phyloP scores from a whole-genome alignment of 2,888 invertebrate species.

The Coecobrya sp. region DNA sequence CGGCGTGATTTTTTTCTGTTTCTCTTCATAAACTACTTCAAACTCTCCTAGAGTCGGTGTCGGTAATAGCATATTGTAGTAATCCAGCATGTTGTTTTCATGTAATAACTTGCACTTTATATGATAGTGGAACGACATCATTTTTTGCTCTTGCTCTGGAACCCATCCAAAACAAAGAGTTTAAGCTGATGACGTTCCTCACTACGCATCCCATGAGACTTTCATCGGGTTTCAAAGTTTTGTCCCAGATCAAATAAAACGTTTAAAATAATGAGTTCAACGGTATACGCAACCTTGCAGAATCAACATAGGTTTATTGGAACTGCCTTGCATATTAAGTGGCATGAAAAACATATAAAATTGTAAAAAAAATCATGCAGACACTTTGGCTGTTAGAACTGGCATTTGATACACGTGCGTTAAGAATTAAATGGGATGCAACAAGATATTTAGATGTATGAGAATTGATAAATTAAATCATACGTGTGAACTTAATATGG shows the following conservation, averaged over 20 bases:
- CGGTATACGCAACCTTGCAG: not conserved
- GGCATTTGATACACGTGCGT: no score
- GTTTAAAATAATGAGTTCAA: not conserved
- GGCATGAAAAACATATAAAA: not conserved
- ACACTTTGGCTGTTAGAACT: no score
- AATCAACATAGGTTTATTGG: not conserved
- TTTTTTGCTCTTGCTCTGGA: conserved; percentile 47
- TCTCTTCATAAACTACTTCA: no score
- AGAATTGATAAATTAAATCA: no score
- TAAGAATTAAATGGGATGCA: no score
- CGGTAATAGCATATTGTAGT: not conserved
- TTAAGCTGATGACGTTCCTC: conserved; percentile 42
- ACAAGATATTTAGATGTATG: no score
- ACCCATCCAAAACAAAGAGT: conserved; percentile 68
- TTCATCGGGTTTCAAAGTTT: conserved; percentile 57
- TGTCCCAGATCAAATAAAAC: conserved; percentile 64
- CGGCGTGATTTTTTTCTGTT: no score
- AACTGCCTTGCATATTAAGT: not conserved
- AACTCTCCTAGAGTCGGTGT: no score
- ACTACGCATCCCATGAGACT: not conserved
- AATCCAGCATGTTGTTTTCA: not conserved
- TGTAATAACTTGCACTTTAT: not conserved
- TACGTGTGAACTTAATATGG: no score
- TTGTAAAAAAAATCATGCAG: no score
- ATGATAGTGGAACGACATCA: not conserved